Base-by-base conservation (phyloP, 2,113 vertebrate genomes). In the Zosterops hypoxanthus region DNA sequence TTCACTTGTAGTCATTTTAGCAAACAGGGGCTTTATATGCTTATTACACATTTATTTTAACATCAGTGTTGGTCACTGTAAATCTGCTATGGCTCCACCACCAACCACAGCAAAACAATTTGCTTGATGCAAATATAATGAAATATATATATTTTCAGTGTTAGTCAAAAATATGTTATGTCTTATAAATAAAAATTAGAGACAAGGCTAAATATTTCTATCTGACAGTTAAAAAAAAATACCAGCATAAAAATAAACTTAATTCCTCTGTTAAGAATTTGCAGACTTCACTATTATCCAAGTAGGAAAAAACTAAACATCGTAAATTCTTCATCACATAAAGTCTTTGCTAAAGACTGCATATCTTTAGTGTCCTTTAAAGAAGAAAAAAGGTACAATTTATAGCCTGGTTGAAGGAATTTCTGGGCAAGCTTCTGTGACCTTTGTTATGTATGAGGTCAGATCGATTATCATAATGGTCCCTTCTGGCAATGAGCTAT, bases 391-490 rank as follows among this genome's bases (percentile, higher is more conserved):
- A 50, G 6, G 31, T 88, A 61, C 22, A 77, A 83, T 89, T 93
- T 92, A 70, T 80, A 79, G 63, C 25, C 33, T n/a, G 4, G 60
- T 46, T 83, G 56, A 93, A 96, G 85, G 94, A 93, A 92, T 88
- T 95, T 86, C 60, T 97, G 87, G 46, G 69, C 3, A 69, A 86
- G 52, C 47, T 94, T 90, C 90, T 90, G 60, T 75, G 88, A 93
- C 94, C 82, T 95, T 90, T 83, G 76, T 95, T 93, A 94, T 63
- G 71, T 59, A 88, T 44, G 72, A 94, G 94, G 95, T 95, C 94
- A 96, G 85, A 95, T 91, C 18, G 14, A 96, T 96, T 96, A 97
- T 92, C 95, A 92, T 95, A 97, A 97, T 95, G 61, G 81, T 65
- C 84, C 94, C 91, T 95, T 89, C 96, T 94, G 96, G 95, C 94